Conservation (phyloP, 2,888 invertebrate species). For the Rotaria macrura region DNA sequence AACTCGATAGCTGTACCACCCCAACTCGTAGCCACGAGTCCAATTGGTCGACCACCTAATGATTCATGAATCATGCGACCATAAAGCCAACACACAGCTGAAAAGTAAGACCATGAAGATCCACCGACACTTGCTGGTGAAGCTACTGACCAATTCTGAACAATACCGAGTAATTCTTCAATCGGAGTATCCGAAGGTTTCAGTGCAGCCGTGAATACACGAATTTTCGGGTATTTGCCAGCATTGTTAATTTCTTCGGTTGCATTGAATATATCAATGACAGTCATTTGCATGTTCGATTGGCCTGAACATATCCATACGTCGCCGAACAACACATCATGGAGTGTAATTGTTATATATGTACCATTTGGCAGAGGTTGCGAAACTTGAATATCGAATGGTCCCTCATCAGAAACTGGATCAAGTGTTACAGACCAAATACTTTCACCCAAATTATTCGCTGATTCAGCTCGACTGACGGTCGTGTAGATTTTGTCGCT, state of each 20-base stretch:
- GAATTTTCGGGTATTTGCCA: background rate
- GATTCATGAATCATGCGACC: constrained; percentile 39
- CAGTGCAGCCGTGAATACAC: background rate
- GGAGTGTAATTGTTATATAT: background rate
- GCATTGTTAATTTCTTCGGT: background rate
- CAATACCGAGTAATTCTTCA: background rate
- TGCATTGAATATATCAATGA: background rate
- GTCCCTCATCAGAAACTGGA: too few species aligned
- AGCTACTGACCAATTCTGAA: background rate
- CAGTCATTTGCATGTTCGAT: constrained; percentile 23
- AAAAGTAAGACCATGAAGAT: constrained; percentile 38
- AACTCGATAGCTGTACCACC: constrained; percentile 42
- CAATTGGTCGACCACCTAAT: constrained; percentile 40
- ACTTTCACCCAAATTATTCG: too few species aligned
- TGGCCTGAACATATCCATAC: constrained; percentile 32
- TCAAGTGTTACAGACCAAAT: too few species aligned
- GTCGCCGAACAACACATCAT: constrained; percentile 25
- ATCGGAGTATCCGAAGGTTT: background rate
- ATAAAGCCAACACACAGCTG: constrained; percentile 46
- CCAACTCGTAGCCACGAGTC: constrained; percentile 40
- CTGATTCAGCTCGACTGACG: too few species aligned
- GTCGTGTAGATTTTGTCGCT: too few species aligned
- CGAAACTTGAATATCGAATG: background rate
- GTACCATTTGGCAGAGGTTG: background rate
- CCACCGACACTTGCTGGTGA: constrained; percentile 30